Evolutionary conservation across 2,888 invertebrate genomes (phyloP), one percentile per base, ranked within the genome.

Genomic region (Dorcus hopei): DNA sequence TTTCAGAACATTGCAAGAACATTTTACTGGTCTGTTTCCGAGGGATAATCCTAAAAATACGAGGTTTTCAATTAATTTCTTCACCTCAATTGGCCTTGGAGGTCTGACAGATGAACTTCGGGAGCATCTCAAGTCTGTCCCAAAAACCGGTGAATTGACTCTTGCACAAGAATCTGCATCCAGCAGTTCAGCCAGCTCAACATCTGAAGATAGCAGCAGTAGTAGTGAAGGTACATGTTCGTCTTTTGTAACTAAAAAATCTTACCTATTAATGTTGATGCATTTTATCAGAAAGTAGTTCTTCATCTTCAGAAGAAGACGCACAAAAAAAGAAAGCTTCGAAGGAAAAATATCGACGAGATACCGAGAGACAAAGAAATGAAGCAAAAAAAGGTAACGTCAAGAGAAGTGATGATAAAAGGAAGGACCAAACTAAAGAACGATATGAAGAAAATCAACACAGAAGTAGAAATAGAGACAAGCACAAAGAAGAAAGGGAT

Each of bases 1-100:
- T 84, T 85, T 65, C 80, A 92, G 92, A 62, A 95, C 94, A 0
- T 77, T 99, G 52, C 88, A 91, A 72, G 85, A 85, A 52, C 91
- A 91, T 23, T 96, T 98, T 80, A 86, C 88, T 39, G 97, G 98
- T 0, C 79, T 99, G 3, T 95, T 99, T 77, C 98, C 99, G 0
- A 84, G 94, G 56, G 96, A 98, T 74, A 93, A 97, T 81, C 97
- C 98, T 0, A 89, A 93, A 74, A 95, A 98, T 75, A 97, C 97
- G 0, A 83, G 98, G 71, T 99, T 99, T 80, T 92, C 98, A 0
- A 98, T 99, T 51, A 97, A 97, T 75, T 97, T 97, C 80, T 97
- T 97, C 77, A 97, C 97, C 0, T 93, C 95, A 0, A 97, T 97
- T 73, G 97, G 98, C 68, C 83, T 99, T 54, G 98, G 98, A 57